A percentile compares a stretch with the other conserved stretches of the same genome.
These are phyloP conservation scores for Mesorhabditis belari DNA, from an alignment of 2,888 invertebrate genomes.

Conservation along the genomic window DNA sequence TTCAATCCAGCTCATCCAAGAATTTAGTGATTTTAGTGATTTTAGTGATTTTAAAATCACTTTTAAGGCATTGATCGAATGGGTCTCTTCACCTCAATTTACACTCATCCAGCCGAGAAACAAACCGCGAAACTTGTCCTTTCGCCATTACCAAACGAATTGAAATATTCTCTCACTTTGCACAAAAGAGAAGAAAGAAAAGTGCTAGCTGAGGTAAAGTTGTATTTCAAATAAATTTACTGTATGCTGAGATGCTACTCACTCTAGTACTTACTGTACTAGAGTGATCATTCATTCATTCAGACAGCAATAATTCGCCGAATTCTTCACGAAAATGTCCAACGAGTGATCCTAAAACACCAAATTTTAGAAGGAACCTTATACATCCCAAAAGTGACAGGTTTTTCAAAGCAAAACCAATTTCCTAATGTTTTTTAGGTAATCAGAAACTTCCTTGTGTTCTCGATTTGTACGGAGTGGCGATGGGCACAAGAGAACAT, in stretches of 20 bases:
- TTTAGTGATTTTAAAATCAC: too few relatives aligned
- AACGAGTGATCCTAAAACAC: too few relatives aligned
- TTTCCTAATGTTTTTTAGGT: not conserved
- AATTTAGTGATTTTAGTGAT: too few relatives aligned
- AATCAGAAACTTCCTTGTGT: not conserved
- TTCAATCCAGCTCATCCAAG: conserved; percentile 54
- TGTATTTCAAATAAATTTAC: not conserved
- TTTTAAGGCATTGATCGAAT: not conserved
- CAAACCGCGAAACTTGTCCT: not conserved
- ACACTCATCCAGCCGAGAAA: not conserved
- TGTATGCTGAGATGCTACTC: not conserved
- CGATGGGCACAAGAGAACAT: not conserved
- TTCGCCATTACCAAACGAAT: not conserved
- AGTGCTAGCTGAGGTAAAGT: not conserved
- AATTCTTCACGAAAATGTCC: too few relatives aligned
- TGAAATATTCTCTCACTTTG: not conserved
- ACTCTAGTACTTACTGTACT: too few relatives aligned
- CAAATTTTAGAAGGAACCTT: not conserved
- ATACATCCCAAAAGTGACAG: not conserved
- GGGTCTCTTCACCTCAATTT: not conserved
- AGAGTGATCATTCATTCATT: not conserved
- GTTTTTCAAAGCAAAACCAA: not conserved
- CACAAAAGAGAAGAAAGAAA: not conserved
- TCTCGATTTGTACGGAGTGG: not conserved
- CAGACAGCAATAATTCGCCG: not conserved